Conservation (phyloP, 2,797 vertebrate genomes). For the Pelodytes ibericus region DNA sequence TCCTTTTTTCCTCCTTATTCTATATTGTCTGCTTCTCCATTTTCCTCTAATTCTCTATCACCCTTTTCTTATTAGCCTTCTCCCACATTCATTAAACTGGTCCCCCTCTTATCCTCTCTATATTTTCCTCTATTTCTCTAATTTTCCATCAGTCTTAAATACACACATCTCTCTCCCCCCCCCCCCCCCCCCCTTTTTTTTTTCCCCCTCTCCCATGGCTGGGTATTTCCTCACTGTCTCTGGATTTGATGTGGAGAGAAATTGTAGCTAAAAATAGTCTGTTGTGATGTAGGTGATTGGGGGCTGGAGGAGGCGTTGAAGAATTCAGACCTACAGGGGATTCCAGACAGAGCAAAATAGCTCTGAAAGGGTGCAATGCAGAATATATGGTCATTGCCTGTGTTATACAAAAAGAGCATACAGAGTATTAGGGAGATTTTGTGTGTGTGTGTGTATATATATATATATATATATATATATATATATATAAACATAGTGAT, state of each 20-base stretch:
- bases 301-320: background rate
- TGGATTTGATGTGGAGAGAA: slow-evolving; percentile 48
- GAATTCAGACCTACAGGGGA: slow-evolving; percentile 41
- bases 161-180: background rate
- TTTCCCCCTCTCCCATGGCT: slow-evolving; percentile 30
- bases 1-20: background rate
- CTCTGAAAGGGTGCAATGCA: background rate
- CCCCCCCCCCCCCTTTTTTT: background rate
- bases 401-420: background rate
- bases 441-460: too few relatives aligned
- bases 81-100: background rate
- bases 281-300: slow-evolving; percentile 49
- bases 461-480: background rate
- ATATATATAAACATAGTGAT: background rate
- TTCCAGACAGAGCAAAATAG: slow-evolving; percentile 25
- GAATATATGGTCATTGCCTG: background rate
- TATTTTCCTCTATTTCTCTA: background rate
- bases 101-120: slow-evolving; percentile 8
- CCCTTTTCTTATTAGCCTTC: background rate
- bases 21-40: background rate
- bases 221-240: slow-evolving; percentile 54
- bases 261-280: slow-evolving; percentile 54
- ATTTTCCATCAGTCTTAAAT: background rate
- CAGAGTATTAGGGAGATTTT: too few relatives aligned
- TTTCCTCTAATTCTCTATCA: background rate